Base-by-base conservation (phyloP, 2,113 vertebrate genomes). In the Phainopepla nitens region DNA sequence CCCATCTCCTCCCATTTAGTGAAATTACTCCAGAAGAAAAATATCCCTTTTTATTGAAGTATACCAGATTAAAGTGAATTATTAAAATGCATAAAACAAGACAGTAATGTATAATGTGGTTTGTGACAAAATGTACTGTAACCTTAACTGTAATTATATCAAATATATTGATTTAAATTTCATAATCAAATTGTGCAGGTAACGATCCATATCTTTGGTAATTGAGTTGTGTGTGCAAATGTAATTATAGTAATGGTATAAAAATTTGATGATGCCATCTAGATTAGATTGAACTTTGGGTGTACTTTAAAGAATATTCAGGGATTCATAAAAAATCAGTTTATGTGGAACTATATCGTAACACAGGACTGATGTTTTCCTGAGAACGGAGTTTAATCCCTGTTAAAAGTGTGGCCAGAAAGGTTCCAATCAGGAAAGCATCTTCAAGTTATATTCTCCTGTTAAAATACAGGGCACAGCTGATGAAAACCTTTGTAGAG, bases 241-340 rank as follows among this genome's bases (percentile, higher is more conserved):
- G 96, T 95, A 97, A 98, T 97, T 97, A 97, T 70, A 89, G 79
- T 97, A 97, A 98, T 97, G 90, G 83, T 97, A 97, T 97, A 97
- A 98, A 98, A 97, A 95, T 97, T 97, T 98, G 93, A 98, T 98
- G 96, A 97, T 97, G 68, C 90, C 83, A 79, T 92, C 96, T 90
- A 98, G 94, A 98, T 98, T 98, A 98, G 96, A 97, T 97, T 98
- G 97, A 98, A 98, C 96, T 98, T 98, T 98, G 95, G 84, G 85
- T 96, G 93, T 96, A 93, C 89, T 97, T 98, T 97, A 95, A 96
- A 96, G 96, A 97, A 97, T 95, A 97, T 89, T 95, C 95, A 96
- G 92, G 51, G 77, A 97, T 98, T 97, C 93, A 94, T 94, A 96
- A 97, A 97, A 90, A 96, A 97, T 97, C 94, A 91, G 68, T 96